A percentile compares a stretch with the other conserved stretches of the same genome.
phyloP scores from a whole-genome alignment of 2,888 invertebrate species.

The Xestia ashworthii region DNA sequence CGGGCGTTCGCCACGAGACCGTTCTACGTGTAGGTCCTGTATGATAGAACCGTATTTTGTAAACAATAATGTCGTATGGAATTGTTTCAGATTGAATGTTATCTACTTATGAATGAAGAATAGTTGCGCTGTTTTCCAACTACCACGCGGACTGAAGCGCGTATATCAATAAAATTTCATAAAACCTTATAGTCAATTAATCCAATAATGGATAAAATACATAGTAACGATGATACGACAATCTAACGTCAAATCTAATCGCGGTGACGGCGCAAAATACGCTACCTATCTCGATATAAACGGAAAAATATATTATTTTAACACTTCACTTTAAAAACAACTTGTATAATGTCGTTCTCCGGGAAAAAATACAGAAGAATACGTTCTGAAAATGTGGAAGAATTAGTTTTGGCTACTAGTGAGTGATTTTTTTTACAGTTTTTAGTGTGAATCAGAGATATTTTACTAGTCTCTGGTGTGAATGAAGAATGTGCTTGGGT shows the following conservation, averaged over 20 bases:
- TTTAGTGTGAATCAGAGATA: too few species aligned
- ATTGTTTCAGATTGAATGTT: conserved; percentile 1
- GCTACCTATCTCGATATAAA: conserved; percentile 20
- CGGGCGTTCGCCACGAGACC: too few species aligned
- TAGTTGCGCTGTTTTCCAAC: not conserved
- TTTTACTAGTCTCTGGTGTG: too few species aligned
- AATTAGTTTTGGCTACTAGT: conserved; percentile 76
- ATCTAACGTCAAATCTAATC: conserved; percentile 58
- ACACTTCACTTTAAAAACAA: conserved; percentile 33
- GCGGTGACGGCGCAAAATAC: conserved; percentile 37
- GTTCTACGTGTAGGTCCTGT: too few species aligned
- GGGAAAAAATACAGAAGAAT: conserved; percentile 80
- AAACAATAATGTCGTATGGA: not conserved
- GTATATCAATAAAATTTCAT: not conserved
- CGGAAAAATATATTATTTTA: conserved; percentile 24
- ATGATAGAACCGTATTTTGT: not conserved
- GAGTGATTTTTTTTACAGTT: conserved; percentile 66
- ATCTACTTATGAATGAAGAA: not conserved
- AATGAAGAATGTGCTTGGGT: not conserved
- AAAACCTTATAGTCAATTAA: conserved; percentile 28
- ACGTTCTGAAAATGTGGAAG: conserved; percentile 79
- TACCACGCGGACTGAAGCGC: rapidly evolving
- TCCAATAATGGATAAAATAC: conserved; percentile 19
- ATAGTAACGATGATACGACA: conserved; percentile 42
- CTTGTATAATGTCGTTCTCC: conserved; percentile 78